These are phyloP conservation scores for Argyrosomus japonicus DNA, from an alignment of 2,113 vertebrate species.

Conservation along the genomic window DNA sequence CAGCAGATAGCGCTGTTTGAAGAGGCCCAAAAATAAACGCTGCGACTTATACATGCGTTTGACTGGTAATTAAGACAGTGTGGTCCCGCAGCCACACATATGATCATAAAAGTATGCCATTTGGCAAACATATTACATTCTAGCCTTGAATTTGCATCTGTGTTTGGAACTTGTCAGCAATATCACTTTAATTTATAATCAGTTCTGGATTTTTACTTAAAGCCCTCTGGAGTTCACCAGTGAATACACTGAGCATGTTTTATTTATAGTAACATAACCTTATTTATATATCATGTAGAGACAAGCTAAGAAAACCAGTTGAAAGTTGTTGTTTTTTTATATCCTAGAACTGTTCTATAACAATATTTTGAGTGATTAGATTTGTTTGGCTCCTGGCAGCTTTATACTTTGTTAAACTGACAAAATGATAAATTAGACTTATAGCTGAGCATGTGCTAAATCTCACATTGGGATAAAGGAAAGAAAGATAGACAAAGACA, in stretches of 20 bases:
- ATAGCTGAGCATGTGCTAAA: not conserved
- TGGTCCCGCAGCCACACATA: slow-evolving; percentile 20
- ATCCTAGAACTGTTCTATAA: not conserved
- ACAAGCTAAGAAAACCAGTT: not conserved
- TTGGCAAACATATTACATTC: not conserved
- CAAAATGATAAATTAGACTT: not conserved
- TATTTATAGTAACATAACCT: not conserved
- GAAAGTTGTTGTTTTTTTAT: not conserved
- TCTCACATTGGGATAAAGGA: not conserved
- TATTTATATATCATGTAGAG: not conserved
- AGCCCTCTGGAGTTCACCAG: not conserved
- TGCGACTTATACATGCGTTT: slow-evolving; percentile 8
- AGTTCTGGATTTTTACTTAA: not conserved
- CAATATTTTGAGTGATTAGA: not conserved
- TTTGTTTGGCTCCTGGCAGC: not conserved
- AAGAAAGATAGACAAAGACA: not conserved
- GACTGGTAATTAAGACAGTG: slow-evolving; percentile 50
- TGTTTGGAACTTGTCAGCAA: not conserved
- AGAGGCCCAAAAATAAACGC: slow-evolving; percentile 60
- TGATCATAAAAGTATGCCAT: not conserved
- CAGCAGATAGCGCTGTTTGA: slow-evolving; percentile 54
- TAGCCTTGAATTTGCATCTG: not conserved
- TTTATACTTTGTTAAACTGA: not conserved
- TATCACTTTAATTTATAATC: not conserved
- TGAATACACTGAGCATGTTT: not conserved